Evolutionary conservation across 2,113 vertebrate genomes (phyloP).

Genomic region (Ailuropoda melanoleuca): DNA sequence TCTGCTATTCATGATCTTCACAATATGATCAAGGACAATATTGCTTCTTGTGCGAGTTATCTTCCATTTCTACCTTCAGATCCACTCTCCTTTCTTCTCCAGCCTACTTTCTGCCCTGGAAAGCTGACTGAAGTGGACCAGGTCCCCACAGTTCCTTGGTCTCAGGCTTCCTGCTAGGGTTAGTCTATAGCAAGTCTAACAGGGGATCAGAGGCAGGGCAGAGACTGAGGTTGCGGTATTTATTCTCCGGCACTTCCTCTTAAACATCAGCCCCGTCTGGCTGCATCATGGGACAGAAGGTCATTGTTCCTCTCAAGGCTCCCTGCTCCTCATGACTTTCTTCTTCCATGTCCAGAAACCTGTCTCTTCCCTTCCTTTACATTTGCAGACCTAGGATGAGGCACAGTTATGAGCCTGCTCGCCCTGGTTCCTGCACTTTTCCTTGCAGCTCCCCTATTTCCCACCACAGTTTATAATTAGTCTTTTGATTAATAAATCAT

Average conservation of each 20-base stretch:
- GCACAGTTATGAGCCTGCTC: not conserved
- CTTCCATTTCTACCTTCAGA: not conserved
- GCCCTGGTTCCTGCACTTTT: not conserved
- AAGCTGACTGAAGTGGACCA: not conserved
- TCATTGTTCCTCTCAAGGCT: not conserved
- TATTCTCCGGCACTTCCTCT: not conserved
- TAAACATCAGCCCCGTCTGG: not conserved
- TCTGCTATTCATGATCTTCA: not conserved
- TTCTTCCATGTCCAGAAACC: not conserved
- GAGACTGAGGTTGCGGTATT: fast-evolving
- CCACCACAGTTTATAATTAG: not conserved
- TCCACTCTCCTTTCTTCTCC: not conserved
- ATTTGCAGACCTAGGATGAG: not conserved
- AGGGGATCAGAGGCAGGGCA: not conserved
- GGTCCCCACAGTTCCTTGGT: not conserved
- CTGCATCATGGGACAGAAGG: not conserved
- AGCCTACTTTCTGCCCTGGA: not conserved
- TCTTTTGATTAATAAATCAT: not conserved
- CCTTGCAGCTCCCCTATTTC: not conserved
- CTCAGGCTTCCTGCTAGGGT: not conserved
- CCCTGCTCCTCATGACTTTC: not conserved
- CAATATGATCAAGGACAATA: not conserved
- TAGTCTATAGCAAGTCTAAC: not conserved
- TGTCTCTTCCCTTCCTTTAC: not conserved
- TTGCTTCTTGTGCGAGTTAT: not conserved